phyloP scores from a whole-genome alignment of 53 echinoderm and acorn worm genomes.

The Antedon mediterranea region DNA sequence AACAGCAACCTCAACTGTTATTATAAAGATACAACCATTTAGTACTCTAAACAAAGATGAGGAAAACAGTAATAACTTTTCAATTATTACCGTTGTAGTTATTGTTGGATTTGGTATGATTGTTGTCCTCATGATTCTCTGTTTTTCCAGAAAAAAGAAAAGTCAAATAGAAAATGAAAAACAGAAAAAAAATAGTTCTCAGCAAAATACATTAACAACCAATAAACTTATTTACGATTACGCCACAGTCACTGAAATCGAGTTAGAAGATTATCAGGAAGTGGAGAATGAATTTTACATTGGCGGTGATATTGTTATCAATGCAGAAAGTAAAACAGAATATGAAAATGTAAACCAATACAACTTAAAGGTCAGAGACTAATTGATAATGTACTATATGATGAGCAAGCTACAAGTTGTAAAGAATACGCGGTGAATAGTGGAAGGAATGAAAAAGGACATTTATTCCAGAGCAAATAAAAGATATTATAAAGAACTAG shows the following conservation, averaged over 20 bases:
- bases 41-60: too few species aligned
- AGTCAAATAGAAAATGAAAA: too few species aligned
- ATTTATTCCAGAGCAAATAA: too few species aligned
- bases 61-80: not conserved
- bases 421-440: too few species aligned
- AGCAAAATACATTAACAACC: not conserved
- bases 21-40: not conserved
- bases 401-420: not conserved
- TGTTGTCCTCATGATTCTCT: not conserved
- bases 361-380: not conserved
- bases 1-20: not conserved
- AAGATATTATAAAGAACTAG: too few species aligned
- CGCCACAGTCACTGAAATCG: not conserved
- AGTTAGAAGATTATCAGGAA: too few species aligned
- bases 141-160: not conserved
- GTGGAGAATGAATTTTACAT: too few species aligned
- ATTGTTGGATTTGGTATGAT: not conserved
- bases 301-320: too few species aligned
- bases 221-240: not conserved
- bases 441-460: too few species aligned
- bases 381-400: not conserved
- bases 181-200: not conserved
- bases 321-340: not conserved
- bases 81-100: not conserved
- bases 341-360: not conserved